Evolutionary conservation across 2,888 invertebrate genomes (phyloP).

Genomic region (Cataglyphis rosenhaueri): DNA sequence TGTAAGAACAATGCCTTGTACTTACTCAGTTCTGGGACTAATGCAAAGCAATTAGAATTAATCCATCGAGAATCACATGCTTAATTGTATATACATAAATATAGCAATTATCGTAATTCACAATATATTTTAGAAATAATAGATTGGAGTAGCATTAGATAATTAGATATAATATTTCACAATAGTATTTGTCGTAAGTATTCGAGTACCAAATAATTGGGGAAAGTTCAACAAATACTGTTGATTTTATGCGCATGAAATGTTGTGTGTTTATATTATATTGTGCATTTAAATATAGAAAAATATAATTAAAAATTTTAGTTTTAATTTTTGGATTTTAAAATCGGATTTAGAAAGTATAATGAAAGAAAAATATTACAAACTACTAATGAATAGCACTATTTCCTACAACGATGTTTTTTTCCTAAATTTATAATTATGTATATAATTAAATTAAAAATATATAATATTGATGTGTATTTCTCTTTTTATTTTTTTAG

Average conservation of each 20-base stretch:
- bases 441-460: too few species aligned
- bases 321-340: background rate
- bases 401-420: background rate
- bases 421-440: background rate
- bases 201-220: background rate
- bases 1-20: slow-evolving; percentile 34
- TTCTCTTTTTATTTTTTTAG: too few species aligned
- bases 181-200: background rate
- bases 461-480: too few species aligned
- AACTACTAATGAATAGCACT: background rate
- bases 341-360: background rate
- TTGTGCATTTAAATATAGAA: background rate
- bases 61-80: background rate
- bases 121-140: background rate
- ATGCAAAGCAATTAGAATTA: slow-evolving; percentile 20
- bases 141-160: background rate
- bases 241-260: background rate
- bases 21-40: slow-evolving; percentile 50
- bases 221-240: background rate
- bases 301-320: background rate
- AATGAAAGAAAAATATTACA: background rate
- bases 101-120: background rate
- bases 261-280: background rate
- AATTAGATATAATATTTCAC: background rate
- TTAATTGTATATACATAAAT: slow-evolving; percentile 11